phyloP scores from a whole-genome alignment of 2,888 invertebrate genomes.

The Limenitis camilla region DNA sequence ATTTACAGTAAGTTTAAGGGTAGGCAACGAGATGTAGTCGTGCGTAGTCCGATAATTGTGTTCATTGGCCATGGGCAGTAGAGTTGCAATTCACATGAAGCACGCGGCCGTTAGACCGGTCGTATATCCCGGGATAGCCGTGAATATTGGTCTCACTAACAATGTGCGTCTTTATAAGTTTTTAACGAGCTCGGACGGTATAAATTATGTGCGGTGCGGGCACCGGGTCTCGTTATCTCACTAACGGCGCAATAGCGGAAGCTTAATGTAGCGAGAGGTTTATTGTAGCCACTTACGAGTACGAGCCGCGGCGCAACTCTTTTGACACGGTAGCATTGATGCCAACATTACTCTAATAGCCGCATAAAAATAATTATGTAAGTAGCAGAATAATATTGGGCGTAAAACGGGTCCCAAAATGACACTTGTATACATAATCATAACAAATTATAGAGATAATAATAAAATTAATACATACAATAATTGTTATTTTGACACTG shows the following conservation, averaged over 20 bases:
- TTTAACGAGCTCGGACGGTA: slow-evolving; percentile 74
- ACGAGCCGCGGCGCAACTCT: slow-evolving; percentile 36
- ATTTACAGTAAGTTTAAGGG: background rate
- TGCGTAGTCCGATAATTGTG: slow-evolving; percentile 32
- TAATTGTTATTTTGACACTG: too few species aligned
- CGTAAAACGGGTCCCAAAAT: too few species aligned
- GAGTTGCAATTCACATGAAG: slow-evolving; percentile 40
- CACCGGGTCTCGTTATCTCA: slow-evolving; percentile 72
- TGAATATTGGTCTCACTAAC: slow-evolving; percentile 73
- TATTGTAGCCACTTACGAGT: slow-evolving; percentile 72
- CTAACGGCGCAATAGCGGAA: slow-evolving; percentile 70
- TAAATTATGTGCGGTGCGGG: slow-evolving; percentile 71
- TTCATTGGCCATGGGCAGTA: slow-evolving; percentile 32
- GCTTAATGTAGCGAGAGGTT: slow-evolving; percentile 73
- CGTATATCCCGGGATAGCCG: slow-evolving; percentile 62
- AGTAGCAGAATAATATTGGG: too few species aligned
- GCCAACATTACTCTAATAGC: slow-evolving; percentile 7
- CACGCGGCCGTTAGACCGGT: slow-evolving; percentile 58
- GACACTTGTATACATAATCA: too few species aligned
- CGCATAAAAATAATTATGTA: background rate
- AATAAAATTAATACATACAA: too few species aligned
- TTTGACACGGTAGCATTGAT: slow-evolving; percentile 16
- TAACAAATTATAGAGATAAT: too few species aligned
- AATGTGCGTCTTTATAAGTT: slow-evolving; percentile 76
- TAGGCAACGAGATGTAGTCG: slow-evolving; percentile 4